phyloP scores from a whole-genome alignment of 2,888 invertebrate species.

The Lymantria dispar region DNA sequence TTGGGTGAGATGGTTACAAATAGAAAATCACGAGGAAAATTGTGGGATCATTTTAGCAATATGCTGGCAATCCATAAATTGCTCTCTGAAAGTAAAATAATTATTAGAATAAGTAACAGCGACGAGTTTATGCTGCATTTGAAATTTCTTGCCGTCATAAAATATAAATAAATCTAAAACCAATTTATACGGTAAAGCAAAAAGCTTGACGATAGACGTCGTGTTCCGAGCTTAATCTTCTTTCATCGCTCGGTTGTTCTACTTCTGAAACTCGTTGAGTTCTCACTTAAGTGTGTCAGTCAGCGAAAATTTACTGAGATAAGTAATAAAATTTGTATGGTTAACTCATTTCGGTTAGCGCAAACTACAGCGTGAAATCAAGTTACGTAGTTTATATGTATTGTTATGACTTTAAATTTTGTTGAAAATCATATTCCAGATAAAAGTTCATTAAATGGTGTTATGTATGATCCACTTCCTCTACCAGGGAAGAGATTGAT shows the following conservation, averaged over 20 bases:
- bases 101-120: not conserved
- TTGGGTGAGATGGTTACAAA: too few relatives aligned
- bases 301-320: slow-evolving; percentile 9
- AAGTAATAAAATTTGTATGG: slow-evolving; percentile 4
- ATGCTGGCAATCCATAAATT: too few relatives aligned
- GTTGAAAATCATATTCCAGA: too few relatives aligned
- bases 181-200: slow-evolving; percentile 41
- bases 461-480: too few relatives aligned
- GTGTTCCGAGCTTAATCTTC: slow-evolving; percentile 44
- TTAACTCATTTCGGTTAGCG: not conserved
- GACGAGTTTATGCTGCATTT: not conserved
- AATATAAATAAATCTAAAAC: slow-evolving; percentile 44
- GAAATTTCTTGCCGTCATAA: slow-evolving; percentile 26
- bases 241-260: slow-evolving; percentile 29
- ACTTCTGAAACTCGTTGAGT: slow-evolving; percentile 29
- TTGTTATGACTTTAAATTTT: not conserved
- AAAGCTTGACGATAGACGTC: slow-evolving; percentile 43
- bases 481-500: too few relatives aligned
- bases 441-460: too few relatives aligned
- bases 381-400: not conserved
- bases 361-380: not conserved
- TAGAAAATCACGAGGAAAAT: too few relatives aligned
- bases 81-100: too few relatives aligned
- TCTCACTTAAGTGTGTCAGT: slow-evolving; percentile 10
- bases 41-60: too few relatives aligned